These are phyloP conservation scores for Astatoreochromis straeleni DNA, from an alignment of 2,113 vertebrate genomes.

Conservation along the genomic window DNA sequence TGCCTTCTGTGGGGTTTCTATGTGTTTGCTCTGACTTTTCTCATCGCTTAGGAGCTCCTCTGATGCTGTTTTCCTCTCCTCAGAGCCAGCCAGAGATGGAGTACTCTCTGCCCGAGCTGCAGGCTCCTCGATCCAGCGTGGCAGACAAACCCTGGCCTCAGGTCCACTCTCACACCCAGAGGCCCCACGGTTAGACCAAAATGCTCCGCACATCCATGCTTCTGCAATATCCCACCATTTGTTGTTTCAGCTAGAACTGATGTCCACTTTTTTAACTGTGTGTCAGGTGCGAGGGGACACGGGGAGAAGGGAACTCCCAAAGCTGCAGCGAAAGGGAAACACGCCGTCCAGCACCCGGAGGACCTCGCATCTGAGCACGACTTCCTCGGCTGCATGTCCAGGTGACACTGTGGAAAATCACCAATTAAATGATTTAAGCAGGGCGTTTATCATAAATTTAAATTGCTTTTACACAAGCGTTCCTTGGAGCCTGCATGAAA, in stretches of 20 bases:
- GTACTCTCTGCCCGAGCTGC: conserved; percentile 71
- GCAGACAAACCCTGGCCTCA: conserved; percentile 76
- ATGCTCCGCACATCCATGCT: background rate
- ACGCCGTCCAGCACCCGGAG: conserved; percentile 59
- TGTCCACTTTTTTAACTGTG: background rate
- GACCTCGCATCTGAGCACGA: conserved; percentile 78
- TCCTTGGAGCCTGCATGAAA: background rate
- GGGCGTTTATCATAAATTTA: background rate
- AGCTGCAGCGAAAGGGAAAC: conserved; percentile 70
- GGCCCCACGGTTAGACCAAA: conserved; percentile 77
- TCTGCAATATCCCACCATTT: background rate
- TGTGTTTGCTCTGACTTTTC: background rate
- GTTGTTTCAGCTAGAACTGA: background rate
- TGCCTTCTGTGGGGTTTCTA: background rate
- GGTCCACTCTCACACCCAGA: conserved; percentile 70
- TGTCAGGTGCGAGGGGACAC: conserved; percentile 69
- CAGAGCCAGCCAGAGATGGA: conserved; percentile 91
- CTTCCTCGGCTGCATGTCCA: conserved; percentile 95
- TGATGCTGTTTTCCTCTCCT: background rate
- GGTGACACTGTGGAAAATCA: conserved; percentile 61
- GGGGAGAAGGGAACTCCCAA: conserved; percentile 65
- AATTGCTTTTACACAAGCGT: background rate
- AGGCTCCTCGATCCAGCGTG: conserved; percentile 70
- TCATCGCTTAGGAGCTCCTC: background rate
- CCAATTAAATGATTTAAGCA: background rate